Evolutionary conservation across 64 coral and sea anemone genomes (phyloP).

Genomic region (Actinia equina): DNA sequence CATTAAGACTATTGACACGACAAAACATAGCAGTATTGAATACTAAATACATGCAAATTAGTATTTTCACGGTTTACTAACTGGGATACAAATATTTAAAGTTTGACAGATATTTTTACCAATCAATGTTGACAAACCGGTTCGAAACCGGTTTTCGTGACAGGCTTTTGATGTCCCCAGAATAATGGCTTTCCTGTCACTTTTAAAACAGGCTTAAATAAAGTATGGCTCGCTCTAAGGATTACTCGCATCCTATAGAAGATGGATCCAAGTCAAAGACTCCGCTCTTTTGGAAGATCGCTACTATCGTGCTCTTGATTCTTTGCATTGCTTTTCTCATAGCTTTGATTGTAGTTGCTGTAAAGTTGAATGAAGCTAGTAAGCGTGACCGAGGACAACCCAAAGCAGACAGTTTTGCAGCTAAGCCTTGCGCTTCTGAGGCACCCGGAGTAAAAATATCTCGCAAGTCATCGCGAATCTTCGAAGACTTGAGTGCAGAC

Average conservation of each 20-base stretch:
- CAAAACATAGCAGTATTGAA: too few species aligned
- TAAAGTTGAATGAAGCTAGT: not conserved
- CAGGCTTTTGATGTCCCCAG: too few species aligned
- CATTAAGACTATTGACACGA: too few species aligned
- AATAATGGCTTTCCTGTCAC: too few species aligned
- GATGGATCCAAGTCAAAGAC: not conserved
- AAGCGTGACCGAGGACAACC: not conserved
- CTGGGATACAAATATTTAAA: too few species aligned
- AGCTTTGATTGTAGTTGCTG: constrained; percentile 46
- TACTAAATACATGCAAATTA: too few species aligned
- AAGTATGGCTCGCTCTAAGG: not conserved
- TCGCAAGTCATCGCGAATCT: constrained; percentile 59
- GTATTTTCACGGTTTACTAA: too few species aligned
- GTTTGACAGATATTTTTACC: too few species aligned
- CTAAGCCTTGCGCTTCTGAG: not conserved
- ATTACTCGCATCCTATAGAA: not conserved
- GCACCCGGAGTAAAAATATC: not conserved
- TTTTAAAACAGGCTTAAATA: too few species aligned
- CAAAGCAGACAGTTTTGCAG: constrained; percentile 4
- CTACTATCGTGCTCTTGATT: constrained; percentile 12
- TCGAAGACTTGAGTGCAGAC: constrained; percentile 58
- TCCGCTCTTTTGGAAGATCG: constrained; percentile 52
- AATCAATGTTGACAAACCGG: too few species aligned
- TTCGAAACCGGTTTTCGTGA: too few species aligned
- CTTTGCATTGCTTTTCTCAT: constrained; percentile 48